Percentiles rank a stretch among this genome's conserved stretches.
Evolutionary conservation across 1,140 invertebrate genomes (phyloP).

Genomic region (Hylaeus volcanicus): DNA sequence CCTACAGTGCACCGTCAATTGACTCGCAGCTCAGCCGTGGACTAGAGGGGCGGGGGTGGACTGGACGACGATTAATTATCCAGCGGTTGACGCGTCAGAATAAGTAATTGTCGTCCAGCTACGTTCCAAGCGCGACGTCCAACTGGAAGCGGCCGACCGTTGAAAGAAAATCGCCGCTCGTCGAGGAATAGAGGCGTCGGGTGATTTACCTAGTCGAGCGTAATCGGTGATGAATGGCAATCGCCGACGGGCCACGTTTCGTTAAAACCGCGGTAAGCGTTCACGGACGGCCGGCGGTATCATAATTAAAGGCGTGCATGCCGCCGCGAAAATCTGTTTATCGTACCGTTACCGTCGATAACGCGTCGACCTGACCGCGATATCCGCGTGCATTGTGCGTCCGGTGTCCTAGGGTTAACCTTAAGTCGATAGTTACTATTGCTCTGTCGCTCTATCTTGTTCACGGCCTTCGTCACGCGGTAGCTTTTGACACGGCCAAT

Average conservation of each 20-base stretch:
- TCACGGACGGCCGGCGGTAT: background rate
- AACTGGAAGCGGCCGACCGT: slow-evolving; percentile 15
- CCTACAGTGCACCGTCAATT: slow-evolving; percentile 16
- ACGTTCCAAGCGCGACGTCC: background rate
- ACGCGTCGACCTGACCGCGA: background rate
- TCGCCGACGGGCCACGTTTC: slow-evolving; percentile 34
- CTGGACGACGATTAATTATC: slow-evolving; percentile 56
- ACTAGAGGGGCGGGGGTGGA: background rate
- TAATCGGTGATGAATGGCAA: slow-evolving; percentile 58
- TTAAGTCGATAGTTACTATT: too few relatives aligned
- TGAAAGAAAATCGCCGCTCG: slow-evolving; percentile 36
- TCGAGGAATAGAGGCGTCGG: slow-evolving; percentile 39
- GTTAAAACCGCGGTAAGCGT: slow-evolving; percentile 26
- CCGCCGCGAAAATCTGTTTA: slow-evolving; percentile 53
- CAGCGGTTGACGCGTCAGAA: slow-evolving; percentile 59
- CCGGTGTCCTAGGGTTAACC: background rate
- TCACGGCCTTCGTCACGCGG: too few relatives aligned
- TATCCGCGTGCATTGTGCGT: slow-evolving; percentile 40
- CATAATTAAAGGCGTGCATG: slow-evolving; percentile 42
- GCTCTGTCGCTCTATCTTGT: too few relatives aligned
- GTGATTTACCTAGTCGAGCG: slow-evolving; percentile 56
- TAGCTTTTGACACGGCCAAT: too few relatives aligned
- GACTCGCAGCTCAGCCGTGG: slow-evolving; percentile 4
- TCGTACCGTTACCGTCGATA: slow-evolving; percentile 56
- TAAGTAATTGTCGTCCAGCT: slow-evolving; percentile 57